Conservation (phyloP, 2,888 invertebrate species). For the Drosophila picticornis region DNA sequence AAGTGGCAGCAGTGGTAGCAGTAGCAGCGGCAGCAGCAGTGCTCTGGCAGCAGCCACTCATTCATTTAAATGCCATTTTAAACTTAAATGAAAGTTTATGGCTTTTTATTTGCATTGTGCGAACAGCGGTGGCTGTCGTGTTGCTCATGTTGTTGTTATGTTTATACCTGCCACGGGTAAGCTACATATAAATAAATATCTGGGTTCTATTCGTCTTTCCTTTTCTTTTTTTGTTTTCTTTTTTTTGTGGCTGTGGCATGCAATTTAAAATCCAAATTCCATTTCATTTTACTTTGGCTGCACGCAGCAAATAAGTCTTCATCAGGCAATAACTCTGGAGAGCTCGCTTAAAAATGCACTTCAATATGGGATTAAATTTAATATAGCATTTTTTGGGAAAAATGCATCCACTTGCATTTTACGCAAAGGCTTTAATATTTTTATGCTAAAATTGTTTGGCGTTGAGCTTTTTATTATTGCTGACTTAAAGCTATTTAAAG, state of each 20-base stretch:
- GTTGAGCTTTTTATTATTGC: background rate
- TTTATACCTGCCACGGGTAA: conserved; percentile 33
- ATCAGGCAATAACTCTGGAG: conserved; percentile 21
- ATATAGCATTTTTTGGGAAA: background rate
- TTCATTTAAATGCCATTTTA: conserved; percentile 84
- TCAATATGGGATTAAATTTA: conserved; percentile 8
- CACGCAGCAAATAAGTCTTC: conserved; percentile 35
- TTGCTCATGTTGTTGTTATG: conserved; percentile 24
- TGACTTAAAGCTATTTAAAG: background rate
- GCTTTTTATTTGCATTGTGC: conserved; percentile 74
- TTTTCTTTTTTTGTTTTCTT: background rate
- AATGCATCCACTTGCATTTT: background rate
- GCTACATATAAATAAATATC: conserved; percentile 11
- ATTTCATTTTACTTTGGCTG: conserved; percentile 7
- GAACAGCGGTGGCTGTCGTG: conserved; percentile 29
- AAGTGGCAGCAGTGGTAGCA: conserved; percentile 22
- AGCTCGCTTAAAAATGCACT: conserved; percentile 9
- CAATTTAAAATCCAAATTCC: conserved; percentile 49
- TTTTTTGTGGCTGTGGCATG: conserved; percentile 6
- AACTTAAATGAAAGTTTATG: conserved; percentile 84
- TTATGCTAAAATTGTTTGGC: background rate
- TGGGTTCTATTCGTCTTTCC: background rate
- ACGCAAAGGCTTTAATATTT: background rate
- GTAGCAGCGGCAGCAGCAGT: conserved; percentile 15
- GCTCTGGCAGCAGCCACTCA: conserved; percentile 66